Percentiles rank a stretch among this genome's conserved stretches.
phyloP scores from a whole-genome alignment of 2,797 vertebrate species.

The Phaenicophaeus curvirostris region DNA sequence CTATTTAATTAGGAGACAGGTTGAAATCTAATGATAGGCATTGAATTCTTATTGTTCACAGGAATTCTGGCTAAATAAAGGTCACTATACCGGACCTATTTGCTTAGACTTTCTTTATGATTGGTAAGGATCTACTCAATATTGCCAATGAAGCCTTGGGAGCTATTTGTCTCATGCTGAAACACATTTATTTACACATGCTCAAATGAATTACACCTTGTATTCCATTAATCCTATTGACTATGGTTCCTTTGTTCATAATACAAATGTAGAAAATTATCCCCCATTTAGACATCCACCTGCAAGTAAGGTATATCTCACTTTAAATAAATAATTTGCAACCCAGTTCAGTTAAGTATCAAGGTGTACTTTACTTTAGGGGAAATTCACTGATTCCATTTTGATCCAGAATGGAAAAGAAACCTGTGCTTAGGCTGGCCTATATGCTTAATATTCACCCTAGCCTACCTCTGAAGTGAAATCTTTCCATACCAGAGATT shows the following conservation, averaged over 20 bases:
- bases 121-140: not conserved
- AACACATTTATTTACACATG: constrained; percentile 1
- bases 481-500: not conserved
- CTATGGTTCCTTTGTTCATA: not conserved
- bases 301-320: not conserved
- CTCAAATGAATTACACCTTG: not conserved
- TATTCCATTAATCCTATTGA: not conserved
- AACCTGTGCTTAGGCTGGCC: not conserved
- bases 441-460: not conserved
- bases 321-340: not conserved
- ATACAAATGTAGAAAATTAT: not conserved
- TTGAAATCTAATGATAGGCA: not conserved
- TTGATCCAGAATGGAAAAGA: not conserved
- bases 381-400: not conserved
- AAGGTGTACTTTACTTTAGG: not conserved
- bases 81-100: not conserved
- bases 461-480: not conserved
- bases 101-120: not conserved
- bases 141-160: not conserved
- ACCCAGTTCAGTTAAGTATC: not conserved
- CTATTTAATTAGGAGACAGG: not conserved
- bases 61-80: not conserved
- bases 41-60: not conserved
- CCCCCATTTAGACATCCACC: not conserved
- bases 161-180: not conserved